A percentile compares a stretch with the other conserved stretches of the same genome.
phyloP scores from a whole-genome alignment of 37 sponge, comb jelly and placozoan genomes.

The Cladorhizidae sp. region DNA sequence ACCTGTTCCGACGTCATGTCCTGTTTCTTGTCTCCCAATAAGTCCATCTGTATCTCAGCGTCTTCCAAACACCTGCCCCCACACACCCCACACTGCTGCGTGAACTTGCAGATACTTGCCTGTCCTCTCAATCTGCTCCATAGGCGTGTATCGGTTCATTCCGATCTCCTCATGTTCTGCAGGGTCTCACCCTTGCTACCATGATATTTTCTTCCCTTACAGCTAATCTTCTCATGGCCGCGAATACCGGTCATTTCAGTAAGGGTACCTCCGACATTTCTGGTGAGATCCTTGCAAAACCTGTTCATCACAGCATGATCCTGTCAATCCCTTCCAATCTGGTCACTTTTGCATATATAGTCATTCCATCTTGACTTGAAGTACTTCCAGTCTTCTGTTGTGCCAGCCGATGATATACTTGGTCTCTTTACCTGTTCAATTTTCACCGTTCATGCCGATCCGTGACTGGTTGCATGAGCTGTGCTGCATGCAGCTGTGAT shows the following conservation, averaged over 20 bases:
- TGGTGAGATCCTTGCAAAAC: constrained; percentile 46
- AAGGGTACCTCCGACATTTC: constrained; percentile 23
- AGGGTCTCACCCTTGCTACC: constrained; percentile 33
- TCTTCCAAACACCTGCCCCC: constrained; percentile 39
- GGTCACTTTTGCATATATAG: constrained; percentile 30
- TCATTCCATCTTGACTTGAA: constrained; percentile 38
- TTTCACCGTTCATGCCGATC: background rate
- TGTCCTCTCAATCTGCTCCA: constrained; percentile 41
- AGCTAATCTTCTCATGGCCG: constrained; percentile 20
- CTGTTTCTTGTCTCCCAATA: constrained; percentile 45
- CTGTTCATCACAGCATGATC: constrained; percentile 27
- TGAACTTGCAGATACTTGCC: constrained; percentile 30
- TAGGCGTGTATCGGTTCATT: constrained; percentile 41
- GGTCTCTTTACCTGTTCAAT: constrained; percentile 31
- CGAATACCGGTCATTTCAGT: constrained; percentile 27
- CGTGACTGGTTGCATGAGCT: constrained; percentile 15
- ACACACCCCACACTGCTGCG: constrained; percentile 16
- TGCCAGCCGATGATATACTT: constrained; percentile 43
- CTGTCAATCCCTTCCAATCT: constrained; percentile 20
- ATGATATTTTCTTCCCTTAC: constrained; percentile 19
- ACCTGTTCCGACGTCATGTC: too few species aligned
- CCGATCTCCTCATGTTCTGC: too few species aligned
- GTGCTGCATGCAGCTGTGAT: constrained; percentile 28
- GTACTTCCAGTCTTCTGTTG: constrained; percentile 45
- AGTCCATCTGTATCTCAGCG: too few species aligned